A percentile compares a stretch with the other conserved stretches of the same genome.
These are phyloP conservation scores for Hirtodrosophila cameraria DNA, from an alignment of 2,888 invertebrate genomes.

Conservation along the genomic window DNA sequence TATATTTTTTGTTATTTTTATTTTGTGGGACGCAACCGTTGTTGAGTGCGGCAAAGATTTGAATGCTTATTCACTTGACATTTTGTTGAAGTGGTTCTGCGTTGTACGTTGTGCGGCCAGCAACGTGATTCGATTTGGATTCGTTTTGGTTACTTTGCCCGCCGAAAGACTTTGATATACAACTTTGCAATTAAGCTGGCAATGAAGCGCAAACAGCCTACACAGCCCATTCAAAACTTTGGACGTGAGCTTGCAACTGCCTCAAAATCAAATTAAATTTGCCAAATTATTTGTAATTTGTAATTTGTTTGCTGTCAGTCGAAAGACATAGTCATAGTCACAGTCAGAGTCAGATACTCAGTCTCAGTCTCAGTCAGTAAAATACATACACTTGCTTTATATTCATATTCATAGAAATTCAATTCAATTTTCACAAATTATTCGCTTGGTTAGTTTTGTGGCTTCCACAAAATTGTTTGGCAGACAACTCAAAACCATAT, in stretches of 20 bases:
- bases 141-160: slow-evolving; percentile 60
- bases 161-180: slow-evolving; percentile 52
- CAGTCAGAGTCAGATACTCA: slow-evolving; percentile 9
- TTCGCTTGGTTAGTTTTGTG: slow-evolving; percentile 80
- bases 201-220: slow-evolving; percentile 65
- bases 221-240: slow-evolving; percentile 39
- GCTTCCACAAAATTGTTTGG: slow-evolving; percentile 73
- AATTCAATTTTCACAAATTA: slow-evolving; percentile 78
- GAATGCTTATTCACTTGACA: slow-evolving; percentile 73
- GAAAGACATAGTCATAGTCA: neutral
- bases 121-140: slow-evolving; percentile 73
- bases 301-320: slow-evolving; percentile 36
- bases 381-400: slow-evolving; percentile 32
- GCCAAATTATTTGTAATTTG: slow-evolving; percentile 60
- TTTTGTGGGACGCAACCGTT: neutral
- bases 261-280: slow-evolving; percentile 72
- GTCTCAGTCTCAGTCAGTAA: slow-evolving; percentile 7
- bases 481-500: slow-evolving; percentile 19
- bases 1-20: neutral
- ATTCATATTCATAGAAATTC: slow-evolving; percentile 68
- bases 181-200: slow-evolving; percentile 69
- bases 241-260: slow-evolving; percentile 8
- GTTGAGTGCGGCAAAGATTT: slow-evolving; percentile 50
- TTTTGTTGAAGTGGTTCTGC: slow-evolving; percentile 65
- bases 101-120: slow-evolving; percentile 26